Base-by-base conservation (phyloP, 2,113 vertebrate species). In the Turnix velox region DNA sequence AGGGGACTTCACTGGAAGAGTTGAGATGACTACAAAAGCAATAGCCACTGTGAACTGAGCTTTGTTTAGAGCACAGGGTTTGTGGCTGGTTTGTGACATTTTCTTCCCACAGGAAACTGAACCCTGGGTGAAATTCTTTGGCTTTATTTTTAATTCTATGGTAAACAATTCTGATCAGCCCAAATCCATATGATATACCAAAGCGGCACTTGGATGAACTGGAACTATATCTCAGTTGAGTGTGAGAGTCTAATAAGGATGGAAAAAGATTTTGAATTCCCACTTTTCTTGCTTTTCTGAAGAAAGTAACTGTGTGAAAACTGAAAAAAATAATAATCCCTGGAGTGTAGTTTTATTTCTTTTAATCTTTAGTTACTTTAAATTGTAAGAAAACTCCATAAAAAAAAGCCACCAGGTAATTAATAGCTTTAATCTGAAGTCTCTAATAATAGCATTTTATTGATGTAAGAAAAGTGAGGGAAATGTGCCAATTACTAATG, bases 151-250 rank as follows among this genome's bases (percentile, higher is more conserved):
- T 39, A 59, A n/a, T 74, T 46, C 25, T 30, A 71, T 6, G 7
- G 3, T 8, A 66, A 0, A 0, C 7, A 10, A 9, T 84, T 67
- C 79, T 51, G 25, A 45, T 78, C 31, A 48, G 14, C 17, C 31
- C 22, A 63, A 43, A 67, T 59, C 19, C 11, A 18, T 30, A 31
- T 0, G 1, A 16, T 24, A 27, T 22, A 83, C 28, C 24, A 87
- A 6, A 6, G 1, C 11, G 68, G 23, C 10, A 19, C 24, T 71
- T 49, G 4, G 7, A 40, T 49, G 28, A 65, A 59, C 18, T 59
- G 15, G 30, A 84, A 51, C 8, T 14, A 9, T 24, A 37, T 28
- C 1, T 6, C 11, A 54, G 9, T 54, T 78, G 65, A 63, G 15
- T 19, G 8, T 72, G n/a, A 83, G 24, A 39, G 10, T 30, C n/a